Percentiles rank a stretch among this genome's conserved stretches.
These are phyloP conservation scores for Nipponia nippon DNA, from an alignment of 2,113 vertebrate species.

Conservation along the genomic window DNA sequence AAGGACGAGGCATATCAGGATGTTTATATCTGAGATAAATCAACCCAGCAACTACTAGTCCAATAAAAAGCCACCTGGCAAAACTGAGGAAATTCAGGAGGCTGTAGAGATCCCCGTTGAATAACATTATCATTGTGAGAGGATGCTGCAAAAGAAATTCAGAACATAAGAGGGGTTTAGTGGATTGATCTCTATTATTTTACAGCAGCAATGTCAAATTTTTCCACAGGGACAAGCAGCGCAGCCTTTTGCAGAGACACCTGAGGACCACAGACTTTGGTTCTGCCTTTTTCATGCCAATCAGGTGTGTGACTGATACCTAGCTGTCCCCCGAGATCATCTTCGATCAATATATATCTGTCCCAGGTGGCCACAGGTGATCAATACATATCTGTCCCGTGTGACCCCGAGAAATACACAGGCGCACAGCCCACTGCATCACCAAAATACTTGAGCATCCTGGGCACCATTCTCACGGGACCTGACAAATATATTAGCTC, in stretches of 20 bases:
- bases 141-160: constrained; percentile 81
- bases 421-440: not conserved
- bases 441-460: not conserved
- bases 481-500: not conserved
- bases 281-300: not conserved
- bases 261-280: not conserved
- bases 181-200: not conserved
- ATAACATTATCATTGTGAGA: constrained; percentile 90
- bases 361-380: not conserved
- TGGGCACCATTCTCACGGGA: not conserved
- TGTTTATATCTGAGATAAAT: constrained; percentile 91
- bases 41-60: constrained; percentile 87
- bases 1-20: constrained; percentile 91
- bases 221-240: not conserved
- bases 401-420: not conserved
- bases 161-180: not conserved
- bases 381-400: not conserved
- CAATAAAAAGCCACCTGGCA: constrained; percentile 95
- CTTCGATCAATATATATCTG: not conserved
- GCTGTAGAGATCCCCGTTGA: constrained; percentile 90
- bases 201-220: not conserved
- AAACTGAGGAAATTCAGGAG: constrained; percentile 98
- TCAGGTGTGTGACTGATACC: not conserved
- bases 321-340: not conserved
- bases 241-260: not conserved